Percentiles rank a stretch among this genome's conserved stretches.
Conservation (phyloP, 1,140 invertebrate genomes). For the Apis mellifera region DNA sequence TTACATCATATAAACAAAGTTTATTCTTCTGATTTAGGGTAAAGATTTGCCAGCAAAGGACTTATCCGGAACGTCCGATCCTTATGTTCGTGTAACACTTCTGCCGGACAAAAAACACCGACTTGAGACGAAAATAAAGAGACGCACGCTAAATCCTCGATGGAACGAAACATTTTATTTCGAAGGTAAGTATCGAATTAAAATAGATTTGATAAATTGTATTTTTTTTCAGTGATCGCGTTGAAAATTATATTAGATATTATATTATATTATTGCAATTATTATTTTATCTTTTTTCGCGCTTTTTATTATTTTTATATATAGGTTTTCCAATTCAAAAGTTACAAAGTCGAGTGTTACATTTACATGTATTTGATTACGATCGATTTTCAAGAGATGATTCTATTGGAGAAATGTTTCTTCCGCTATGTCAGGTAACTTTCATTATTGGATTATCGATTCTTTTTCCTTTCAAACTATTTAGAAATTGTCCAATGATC, state of each 20-base stretch:
- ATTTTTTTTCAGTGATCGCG: too few species aligned
- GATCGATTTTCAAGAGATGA: conserved; percentile 97
- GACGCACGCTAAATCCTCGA: conserved; percentile 95
- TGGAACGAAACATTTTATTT: conserved; percentile 99
- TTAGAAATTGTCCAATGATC: neutral
- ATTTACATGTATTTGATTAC: conserved; percentile 97
- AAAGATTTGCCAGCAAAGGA: conserved; percentile 97
- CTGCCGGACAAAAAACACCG: conserved; percentile 97
- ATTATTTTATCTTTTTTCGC: neutral
- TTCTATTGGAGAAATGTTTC: conserved; percentile 97
- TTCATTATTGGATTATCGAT: too few species aligned
- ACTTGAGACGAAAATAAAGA: conserved; percentile 98
- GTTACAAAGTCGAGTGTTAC: conserved; percentile 93
- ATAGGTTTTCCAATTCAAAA: conserved; percentile 95
- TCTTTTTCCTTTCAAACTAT: too few species aligned
- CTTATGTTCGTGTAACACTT: conserved; percentile 95
- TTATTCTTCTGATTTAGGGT: conserved; percentile 83
- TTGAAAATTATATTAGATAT: too few species aligned
- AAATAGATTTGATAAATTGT: too few species aligned
- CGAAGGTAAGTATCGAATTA: conserved; percentile 86
- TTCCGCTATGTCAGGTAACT: conserved; percentile 94
- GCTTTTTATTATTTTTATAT: neutral
- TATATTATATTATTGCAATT: too few species aligned
- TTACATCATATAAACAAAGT: neutral
- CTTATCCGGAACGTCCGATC: conserved; percentile 95